Conservation (phyloP, 2,797 vertebrate genomes). For the Bovichtus diacanthus region DNA sequence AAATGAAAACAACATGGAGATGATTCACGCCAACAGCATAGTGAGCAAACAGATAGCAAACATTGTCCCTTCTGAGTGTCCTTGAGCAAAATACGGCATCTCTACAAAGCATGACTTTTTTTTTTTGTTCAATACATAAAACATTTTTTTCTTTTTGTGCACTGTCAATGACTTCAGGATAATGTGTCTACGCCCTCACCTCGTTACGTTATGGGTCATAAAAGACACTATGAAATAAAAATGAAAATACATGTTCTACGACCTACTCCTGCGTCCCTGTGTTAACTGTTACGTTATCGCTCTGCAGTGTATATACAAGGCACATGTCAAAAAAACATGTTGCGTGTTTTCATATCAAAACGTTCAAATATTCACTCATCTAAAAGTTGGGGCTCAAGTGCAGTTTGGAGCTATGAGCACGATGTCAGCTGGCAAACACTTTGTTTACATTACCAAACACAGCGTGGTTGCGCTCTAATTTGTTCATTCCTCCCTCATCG, state of each 20-base stretch:
- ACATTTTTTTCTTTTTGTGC: neutral
- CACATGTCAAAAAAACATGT: neutral
- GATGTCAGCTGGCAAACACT: neutral
- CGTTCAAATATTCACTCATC: neutral
- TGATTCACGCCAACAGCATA: neutral
- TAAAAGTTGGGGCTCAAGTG: neutral
- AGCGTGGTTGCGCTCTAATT: neutral
- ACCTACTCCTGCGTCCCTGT: neutral
- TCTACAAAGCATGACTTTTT: neutral
- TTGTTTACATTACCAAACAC: neutral
- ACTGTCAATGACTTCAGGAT: neutral
- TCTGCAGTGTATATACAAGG: neutral
- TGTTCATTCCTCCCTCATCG: neutral
- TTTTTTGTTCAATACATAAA: neutral
- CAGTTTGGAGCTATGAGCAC: neutral
- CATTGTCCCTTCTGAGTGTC: neutral
- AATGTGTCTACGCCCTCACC: neutral
- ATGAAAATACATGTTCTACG: neutral
- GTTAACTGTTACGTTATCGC: neutral
- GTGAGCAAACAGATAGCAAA: neutral
- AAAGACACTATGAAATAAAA: neutral
- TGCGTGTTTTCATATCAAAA: neutral
- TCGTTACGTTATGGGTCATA: neutral
- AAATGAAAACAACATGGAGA: constrained; percentile 30
- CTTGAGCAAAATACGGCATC: neutral